A percentile compares a stretch with the other conserved stretches of the same genome.
Conservation (phyloP, 2,113 vertebrate species). For the Sapajus apella region DNA sequence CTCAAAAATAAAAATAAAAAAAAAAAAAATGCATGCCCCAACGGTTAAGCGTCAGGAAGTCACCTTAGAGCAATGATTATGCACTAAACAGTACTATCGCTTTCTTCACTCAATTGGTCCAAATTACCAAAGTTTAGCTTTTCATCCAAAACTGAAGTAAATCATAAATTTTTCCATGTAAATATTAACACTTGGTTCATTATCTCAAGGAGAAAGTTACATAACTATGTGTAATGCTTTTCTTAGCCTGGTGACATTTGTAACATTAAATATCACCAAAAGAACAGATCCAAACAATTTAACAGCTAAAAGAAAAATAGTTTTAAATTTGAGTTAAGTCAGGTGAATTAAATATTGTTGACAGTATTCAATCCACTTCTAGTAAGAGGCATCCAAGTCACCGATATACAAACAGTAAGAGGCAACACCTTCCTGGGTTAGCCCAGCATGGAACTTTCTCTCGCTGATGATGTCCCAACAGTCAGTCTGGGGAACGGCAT, state of each 20-base stretch:
- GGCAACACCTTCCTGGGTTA: background rate
- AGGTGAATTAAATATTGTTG: background rate
- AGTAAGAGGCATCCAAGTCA: background rate
- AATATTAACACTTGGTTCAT: constrained; percentile 31
- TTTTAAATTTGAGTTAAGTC: background rate
- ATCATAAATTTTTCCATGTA: background rate
- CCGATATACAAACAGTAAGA: background rate
- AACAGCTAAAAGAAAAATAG: background rate
- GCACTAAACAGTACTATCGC: background rate
- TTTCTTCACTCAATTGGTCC: constrained; percentile 5
- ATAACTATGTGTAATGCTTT: background rate
- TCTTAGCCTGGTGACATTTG: constrained; percentile 22
- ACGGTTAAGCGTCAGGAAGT: background rate
- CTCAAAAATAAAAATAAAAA: too few relatives aligned
- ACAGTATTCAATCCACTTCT: background rate
- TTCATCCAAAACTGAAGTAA: constrained; percentile 25
- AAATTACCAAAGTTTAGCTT: constrained; percentile 46
- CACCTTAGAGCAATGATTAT: background rate
- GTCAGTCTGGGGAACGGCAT: background rate
- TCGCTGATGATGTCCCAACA: rapidly evolving
- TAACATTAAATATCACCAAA: background rate
- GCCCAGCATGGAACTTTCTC: background rate
- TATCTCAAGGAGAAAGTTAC: constrained; percentile 14
- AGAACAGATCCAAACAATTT: constrained; percentile 17
- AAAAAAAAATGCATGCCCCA: background rate